These are phyloP conservation scores for Synchiropus splendidus DNA, from an alignment of 2,113 vertebrate species.

Conservation along the genomic window DNA sequence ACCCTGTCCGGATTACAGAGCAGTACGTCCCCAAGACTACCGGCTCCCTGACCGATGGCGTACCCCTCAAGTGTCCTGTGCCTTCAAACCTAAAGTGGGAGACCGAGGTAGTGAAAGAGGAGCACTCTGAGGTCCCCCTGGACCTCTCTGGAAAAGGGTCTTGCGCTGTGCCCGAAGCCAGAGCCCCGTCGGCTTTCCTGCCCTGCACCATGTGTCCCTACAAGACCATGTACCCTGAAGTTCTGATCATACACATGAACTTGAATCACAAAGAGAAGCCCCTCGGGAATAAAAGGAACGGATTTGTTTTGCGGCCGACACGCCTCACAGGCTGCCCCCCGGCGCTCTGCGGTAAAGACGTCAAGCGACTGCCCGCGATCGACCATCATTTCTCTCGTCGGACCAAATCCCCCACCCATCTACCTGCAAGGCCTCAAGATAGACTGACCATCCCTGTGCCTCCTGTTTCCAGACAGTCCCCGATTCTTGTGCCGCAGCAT, in stretches of 20 bases:
- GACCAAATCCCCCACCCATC: slow-evolving; percentile 57
- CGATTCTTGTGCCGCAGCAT: slow-evolving; percentile 50
- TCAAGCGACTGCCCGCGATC: slow-evolving; percentile 61
- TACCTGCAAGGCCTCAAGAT: slow-evolving; percentile 56
- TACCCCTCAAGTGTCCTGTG: slow-evolving; percentile 11
- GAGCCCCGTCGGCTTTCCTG: slow-evolving; percentile 13
- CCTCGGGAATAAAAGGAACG: slow-evolving; percentile 44
- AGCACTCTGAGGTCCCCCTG: slow-evolving; percentile 67
- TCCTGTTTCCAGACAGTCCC: slow-evolving; percentile 44
- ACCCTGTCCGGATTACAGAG: too few species aligned
- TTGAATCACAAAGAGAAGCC: slow-evolving; percentile 79
- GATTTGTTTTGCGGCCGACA: slow-evolving; percentile 44
- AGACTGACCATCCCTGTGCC: slow-evolving; percentile 36
- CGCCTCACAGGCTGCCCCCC: slow-evolving; percentile 87
- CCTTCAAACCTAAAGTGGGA: slow-evolving; percentile 46
- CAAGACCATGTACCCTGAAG: slow-evolving; percentile 86
- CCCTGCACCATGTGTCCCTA: slow-evolving; percentile 78
- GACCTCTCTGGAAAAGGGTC: slow-evolving; percentile 72
- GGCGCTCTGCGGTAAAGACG: slow-evolving; percentile 82
- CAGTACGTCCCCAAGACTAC: too few species aligned
- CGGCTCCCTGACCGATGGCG: slow-evolving; percentile 17
- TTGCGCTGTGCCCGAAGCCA: slow-evolving; percentile 53
- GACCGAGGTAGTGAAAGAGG: slow-evolving; percentile 25
- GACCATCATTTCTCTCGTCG: slow-evolving; percentile 51
- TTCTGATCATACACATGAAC: slow-evolving; percentile 82